These are phyloP conservation scores for Archilochus colubris DNA, from an alignment of 2,113 vertebrate genomes.

Conservation along the genomic window DNA sequence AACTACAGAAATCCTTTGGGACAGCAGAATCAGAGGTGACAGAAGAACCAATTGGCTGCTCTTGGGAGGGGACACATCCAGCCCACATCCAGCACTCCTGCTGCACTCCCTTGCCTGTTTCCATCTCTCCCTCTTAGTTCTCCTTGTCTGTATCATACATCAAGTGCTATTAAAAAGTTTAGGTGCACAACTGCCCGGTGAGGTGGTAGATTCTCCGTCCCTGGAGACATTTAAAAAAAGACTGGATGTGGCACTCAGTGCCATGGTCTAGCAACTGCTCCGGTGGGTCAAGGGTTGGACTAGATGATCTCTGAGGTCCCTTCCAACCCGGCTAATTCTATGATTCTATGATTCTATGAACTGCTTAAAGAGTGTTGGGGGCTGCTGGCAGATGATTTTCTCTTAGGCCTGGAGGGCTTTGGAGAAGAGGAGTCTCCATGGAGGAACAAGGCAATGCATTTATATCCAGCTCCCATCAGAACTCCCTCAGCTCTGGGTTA, in stretches of 20 bases:
- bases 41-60: background rate
- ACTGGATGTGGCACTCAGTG: no score
- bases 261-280: no score
- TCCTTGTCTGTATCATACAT: background rate
- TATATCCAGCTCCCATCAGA: background rate
- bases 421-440: background rate
- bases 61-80: background rate
- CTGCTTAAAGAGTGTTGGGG: background rate
- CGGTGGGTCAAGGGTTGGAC: no score
- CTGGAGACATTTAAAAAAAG: no score
- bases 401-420: background rate
- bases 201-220: no score
- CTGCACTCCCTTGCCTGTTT: background rate
- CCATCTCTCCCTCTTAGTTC: background rate
- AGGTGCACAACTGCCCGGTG: no score
- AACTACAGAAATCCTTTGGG: background rate
- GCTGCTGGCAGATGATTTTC: background rate
- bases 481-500: background rate
- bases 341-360: no score
- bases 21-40: background rate
- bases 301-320: no score
- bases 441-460: background rate
- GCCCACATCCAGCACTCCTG: background rate
- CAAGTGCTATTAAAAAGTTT: background rate
- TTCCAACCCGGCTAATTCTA: no score